Conservation (phyloP, 2,797 vertebrate species). For the Microctenopoma stevenorrisi region DNA sequence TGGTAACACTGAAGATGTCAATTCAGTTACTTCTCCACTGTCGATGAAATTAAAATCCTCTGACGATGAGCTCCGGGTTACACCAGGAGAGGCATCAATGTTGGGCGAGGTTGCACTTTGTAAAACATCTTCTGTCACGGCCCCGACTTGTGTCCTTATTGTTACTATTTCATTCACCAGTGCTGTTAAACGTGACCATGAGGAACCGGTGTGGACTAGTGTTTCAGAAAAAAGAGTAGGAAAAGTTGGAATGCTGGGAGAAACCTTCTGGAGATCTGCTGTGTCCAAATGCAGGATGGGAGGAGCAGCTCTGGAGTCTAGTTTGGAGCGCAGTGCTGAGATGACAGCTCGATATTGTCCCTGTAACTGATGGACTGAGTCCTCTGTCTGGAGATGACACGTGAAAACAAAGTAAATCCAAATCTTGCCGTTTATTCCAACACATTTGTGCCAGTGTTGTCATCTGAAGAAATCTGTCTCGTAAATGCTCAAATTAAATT, state of each 20-base stretch:
- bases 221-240: slow-evolving; percentile 20
- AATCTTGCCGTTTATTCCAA: not conserved
- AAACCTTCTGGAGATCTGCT: slow-evolving; percentile 49
- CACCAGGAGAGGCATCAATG: slow-evolving; percentile 10
- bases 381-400: slow-evolving; percentile 69
- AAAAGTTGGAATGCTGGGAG: slow-evolving; percentile 13
- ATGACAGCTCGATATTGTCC: slow-evolving; percentile 79
- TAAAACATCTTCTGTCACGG: not conserved
- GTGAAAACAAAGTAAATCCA: not conserved
- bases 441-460: not conserved
- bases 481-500: not conserved
- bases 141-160: slow-evolving; percentile 28
- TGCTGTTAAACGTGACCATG: slow-evolving; percentile 55
- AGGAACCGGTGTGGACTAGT: not conserved
- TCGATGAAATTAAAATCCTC: slow-evolving; percentile 51
- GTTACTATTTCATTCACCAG: slow-evolving; percentile 56
- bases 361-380: slow-evolving; percentile 79
- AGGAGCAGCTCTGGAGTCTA: slow-evolving; percentile 73
- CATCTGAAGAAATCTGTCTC: too few relatives aligned
- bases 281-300: slow-evolving; percentile 64
- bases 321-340: slow-evolving; percentile 77
- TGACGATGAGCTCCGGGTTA: not conserved
- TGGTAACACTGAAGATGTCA: slow-evolving; percentile 8
- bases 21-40: slow-evolving; percentile 18
- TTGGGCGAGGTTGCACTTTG: slow-evolving; percentile 19